Evolutionary conservation across 2,113 vertebrate genomes (phyloP), one percentile per base, ranked within the genome.

Genomic region (Isichthys henryi): DNA sequence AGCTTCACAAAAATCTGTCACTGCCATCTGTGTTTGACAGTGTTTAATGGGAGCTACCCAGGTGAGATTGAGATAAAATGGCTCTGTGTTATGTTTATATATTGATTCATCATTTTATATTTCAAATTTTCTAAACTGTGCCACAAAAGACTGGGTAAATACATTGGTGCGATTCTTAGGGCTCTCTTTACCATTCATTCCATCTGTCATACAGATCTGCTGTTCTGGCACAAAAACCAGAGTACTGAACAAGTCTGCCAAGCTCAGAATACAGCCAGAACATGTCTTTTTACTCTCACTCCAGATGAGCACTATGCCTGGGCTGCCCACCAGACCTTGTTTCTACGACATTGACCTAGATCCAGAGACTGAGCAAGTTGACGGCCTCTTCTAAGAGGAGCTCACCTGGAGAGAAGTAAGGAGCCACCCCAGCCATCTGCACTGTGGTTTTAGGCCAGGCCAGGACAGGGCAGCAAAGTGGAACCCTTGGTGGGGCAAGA

Each of bases 321-420:
- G 98, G 53, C 96, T 99, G 90, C 98, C 98, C 83, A 99, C 98
- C 2, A 96, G 98, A 74, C 98, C 98, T 31, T 99, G 98, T 92
- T 99, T 99, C 95, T 99, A 99, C 82, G 98, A 99, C 88, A 99
- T 99, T 70, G 98, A 99, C 93, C 95, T 99, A 92, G 97, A 99
- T 91, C 96, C 98, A 2, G 94, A 94, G 90, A 97, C 97, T 0
- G 97, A 97, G 91, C 96, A 96, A 92, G 96, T 99, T 91, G 96
- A 96, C 0, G 98, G 98, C 45, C 96, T 99, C 70, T 99, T 99
- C 92, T 99, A 95, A 96, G 91, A 31, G 13, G n/a, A 80, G 1
- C 23, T 15, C 5, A 58, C 70, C 9, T 27, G 49, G n/a, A 39
- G 27, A 86, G 94, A 93, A 96, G 88, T 89, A 85, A 84, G 43